These are phyloP conservation scores for Chrysocyon brachyurus DNA, from an alignment of 2,797 vertebrate genomes.

Conservation along the genomic window DNA sequence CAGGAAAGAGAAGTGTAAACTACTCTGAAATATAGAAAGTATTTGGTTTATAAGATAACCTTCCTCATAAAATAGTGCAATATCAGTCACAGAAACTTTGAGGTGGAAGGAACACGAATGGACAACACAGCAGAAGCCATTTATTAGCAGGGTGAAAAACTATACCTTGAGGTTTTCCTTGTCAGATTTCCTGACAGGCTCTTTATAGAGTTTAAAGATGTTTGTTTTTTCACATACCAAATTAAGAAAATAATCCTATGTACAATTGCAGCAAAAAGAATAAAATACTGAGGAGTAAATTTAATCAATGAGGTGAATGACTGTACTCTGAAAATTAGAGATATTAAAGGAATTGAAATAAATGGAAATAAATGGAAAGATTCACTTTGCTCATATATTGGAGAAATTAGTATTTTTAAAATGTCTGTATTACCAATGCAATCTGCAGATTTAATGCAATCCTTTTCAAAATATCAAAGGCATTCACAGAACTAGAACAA, in stretches of 20 bases:
- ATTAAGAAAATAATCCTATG: neutral
- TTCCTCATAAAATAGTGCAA: neutral
- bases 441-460: neutral
- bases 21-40: neutral
- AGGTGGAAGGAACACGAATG: neutral
- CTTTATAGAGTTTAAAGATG: conserved; percentile 31
- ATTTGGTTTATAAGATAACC: neutral
- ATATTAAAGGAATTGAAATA: neutral
- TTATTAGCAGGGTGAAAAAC: conserved; percentile 43
- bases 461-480: neutral
- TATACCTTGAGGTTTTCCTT: conserved; percentile 30
- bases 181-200: neutral
- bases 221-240: neutral
- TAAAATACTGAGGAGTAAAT: no score
- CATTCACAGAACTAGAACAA: no score
- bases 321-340: neutral
- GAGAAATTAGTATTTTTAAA: neutral
- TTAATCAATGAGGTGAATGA: neutral
- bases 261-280: no score
- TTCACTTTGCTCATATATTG: neutral
- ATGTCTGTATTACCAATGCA: neutral
- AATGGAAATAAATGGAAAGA: neutral
- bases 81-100: neutral
- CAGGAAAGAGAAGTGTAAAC: neutral
- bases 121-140: neutral